phyloP scores from a whole-genome alignment of 2,797 vertebrate genomes.

The Parauchenoglanis punctatus region DNA sequence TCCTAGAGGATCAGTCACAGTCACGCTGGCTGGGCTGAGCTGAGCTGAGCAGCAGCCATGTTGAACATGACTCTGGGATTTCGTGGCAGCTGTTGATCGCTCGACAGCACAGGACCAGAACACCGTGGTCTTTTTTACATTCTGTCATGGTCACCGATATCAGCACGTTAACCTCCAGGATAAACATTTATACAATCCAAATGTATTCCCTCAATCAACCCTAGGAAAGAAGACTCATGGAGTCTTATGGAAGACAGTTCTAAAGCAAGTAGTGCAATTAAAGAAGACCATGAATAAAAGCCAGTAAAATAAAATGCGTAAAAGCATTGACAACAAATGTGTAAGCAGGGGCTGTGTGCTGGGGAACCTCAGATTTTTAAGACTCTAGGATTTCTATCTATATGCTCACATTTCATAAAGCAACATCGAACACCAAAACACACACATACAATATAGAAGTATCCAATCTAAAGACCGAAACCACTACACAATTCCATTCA shows the following conservation, averaged over 20 bases:
- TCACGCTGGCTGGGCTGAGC: background rate
- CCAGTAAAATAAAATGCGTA: background rate
- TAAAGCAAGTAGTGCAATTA: background rate
- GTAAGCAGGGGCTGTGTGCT: background rate
- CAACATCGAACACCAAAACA: background rate
- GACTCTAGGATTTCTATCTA: background rate
- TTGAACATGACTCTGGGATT: conserved; percentile 36
- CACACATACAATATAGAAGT: too few relatives aligned
- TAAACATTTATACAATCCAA: conserved; percentile 11
- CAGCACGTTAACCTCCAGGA: background rate
- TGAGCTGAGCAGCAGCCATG: conserved; percentile 2
- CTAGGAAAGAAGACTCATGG: background rate
- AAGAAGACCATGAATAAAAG: background rate
- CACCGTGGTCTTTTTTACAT: background rate
- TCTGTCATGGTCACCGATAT: background rate
- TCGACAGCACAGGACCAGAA: background rate
- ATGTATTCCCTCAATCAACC: background rate
- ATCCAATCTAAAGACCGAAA: background rate
- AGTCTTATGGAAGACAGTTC: background rate
- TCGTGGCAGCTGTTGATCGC: conserved; percentile 25
- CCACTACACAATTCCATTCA: background rate
- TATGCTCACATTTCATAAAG: background rate
- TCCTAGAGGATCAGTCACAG: background rate
- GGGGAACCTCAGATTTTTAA: background rate
- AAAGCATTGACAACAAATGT: background rate